A percentile compares a stretch with the other conserved stretches of the same genome.
phyloP scores from a whole-genome alignment of 2,888 invertebrate species.

The Ditylenchus weischeri region DNA sequence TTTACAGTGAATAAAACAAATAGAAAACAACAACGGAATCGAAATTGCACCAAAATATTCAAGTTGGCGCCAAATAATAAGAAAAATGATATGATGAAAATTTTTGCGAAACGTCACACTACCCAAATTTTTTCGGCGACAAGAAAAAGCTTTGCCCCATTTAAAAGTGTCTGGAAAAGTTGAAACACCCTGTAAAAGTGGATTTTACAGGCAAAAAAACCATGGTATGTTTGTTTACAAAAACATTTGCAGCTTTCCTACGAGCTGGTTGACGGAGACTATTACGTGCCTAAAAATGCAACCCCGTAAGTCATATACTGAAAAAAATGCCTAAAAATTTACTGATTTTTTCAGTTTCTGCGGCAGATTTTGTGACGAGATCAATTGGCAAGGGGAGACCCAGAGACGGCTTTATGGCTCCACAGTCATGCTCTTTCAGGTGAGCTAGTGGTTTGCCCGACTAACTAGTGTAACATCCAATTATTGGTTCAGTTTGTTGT shows the following conservation, averaged over 20 bases:
- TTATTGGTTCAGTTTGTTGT: constrained; percentile 48
- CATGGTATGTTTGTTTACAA: not conserved
- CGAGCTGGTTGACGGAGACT: constrained; percentile 50
- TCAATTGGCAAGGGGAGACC: constrained; percentile 76
- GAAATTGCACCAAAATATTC: too few species aligned
- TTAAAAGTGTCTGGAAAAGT: too few species aligned
- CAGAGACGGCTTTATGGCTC: constrained; percentile 74
- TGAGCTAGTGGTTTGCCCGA: constrained; percentile 12
- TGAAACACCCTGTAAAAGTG: too few species aligned
- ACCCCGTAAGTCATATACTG: constrained; percentile 36
- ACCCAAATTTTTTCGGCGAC: too few species aligned
- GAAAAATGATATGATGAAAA: too few species aligned
- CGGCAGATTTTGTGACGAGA: constrained; percentile 63
- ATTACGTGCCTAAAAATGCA: constrained; percentile 36
- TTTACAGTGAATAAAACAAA: too few species aligned
- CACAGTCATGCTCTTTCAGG: constrained; percentile 55
- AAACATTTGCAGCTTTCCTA: constrained; percentile 36
- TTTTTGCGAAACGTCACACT: too few species aligned
- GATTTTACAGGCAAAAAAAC: not conserved
- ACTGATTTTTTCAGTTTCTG: constrained; percentile 23
- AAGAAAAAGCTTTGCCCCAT: too few species aligned
- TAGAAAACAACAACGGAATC: too few species aligned
- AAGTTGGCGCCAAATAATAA: too few species aligned
- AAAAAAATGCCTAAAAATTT: constrained; percentile 5
- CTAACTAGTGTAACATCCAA: not conserved